phyloP scores from a whole-genome alignment of 35 echinoderm and acorn worm species.

The Apostichopus parvimensis region DNA sequence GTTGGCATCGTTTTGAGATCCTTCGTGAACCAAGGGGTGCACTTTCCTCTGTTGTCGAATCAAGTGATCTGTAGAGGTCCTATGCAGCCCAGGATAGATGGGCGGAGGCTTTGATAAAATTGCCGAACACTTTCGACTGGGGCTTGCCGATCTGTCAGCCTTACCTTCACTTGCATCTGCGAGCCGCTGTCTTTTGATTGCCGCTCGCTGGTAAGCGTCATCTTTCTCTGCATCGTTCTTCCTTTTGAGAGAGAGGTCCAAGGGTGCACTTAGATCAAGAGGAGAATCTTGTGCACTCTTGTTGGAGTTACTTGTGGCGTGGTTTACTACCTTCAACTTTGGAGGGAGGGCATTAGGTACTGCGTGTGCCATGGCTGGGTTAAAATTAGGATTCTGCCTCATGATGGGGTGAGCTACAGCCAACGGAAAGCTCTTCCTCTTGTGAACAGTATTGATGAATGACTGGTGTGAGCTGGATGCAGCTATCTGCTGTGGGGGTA shows the following conservation, averaged over 20 bases:
- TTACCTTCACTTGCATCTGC: background rate
- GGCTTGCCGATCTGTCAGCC: background rate
- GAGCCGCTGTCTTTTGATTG: background rate
- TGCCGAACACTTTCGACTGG: background rate
- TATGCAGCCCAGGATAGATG: conserved; percentile 36
- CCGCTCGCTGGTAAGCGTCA: background rate
- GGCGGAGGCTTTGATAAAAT: conserved; percentile 38
- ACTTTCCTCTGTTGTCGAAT: conserved; percentile 41
- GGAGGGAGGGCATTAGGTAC: conserved; percentile 24
- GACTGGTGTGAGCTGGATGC: conserved; percentile 17
- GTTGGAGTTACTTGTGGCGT: background rate
- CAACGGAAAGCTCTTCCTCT: conserved; percentile 30
- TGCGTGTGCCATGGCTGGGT: conserved; percentile 8
- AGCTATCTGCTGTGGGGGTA: conserved; percentile 34
- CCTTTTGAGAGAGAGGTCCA: conserved; percentile 49
- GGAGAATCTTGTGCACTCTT: conserved; percentile 27
- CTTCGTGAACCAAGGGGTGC: conserved; percentile 15
- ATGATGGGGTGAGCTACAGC: conserved; percentile 56
- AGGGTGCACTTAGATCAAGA: conserved; percentile 42
- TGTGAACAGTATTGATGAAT: conserved; percentile 11
- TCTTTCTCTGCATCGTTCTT: conserved; percentile 17
- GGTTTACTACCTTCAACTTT: background rate
- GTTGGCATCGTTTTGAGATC: background rate
- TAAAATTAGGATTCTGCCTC: conserved; percentile 29
- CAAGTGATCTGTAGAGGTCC: background rate